Base-by-base conservation (phyloP, 2,888 invertebrate genomes). In the Eupeodes luniger region DNA sequence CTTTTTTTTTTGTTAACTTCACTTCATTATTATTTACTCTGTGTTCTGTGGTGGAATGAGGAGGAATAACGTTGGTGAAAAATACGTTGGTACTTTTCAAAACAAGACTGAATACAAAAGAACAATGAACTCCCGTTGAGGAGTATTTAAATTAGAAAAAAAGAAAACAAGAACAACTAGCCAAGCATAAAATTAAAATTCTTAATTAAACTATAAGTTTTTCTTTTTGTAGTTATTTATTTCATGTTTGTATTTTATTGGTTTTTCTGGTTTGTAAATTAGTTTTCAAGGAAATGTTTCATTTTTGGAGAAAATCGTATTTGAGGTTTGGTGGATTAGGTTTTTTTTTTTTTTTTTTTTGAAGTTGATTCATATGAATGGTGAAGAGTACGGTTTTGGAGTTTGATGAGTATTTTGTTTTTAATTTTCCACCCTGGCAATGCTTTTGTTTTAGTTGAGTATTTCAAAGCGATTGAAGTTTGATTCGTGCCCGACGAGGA, bases 141-240 rank as follows among this genome's bases (percentile, higher is more conserved):
- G 66, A 49, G 62, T 59, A 74, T 67, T 72, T 12, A 79, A 74
- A 70, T 75, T 66, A 69, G 16, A 62, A 85, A 19, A 53, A 19
- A 57, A 11, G 3, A 57, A 57, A 49, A 66, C 7, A 27, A 49
- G 47, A 64, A 66, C n/a, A 81, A 75, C 80, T 67, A 89, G 27
- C 87, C 59, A 76, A 80, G 90, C 89, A 82, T 90, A 81, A 90
- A 90, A 90, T 89, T 90, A 79, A 89, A 90, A 87, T 85, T 89
- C 85, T 90, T 78, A 89, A 89, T 89, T 89, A 89, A 86, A 86
- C 80, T 87, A 81, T 67, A 81, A 87, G 72, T 89, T 90, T 12
- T 51, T 19, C 0, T 36, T 34, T 19, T 44, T 51, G 6, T 19
- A 12, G 16, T 19, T 9, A 62, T 83, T 47, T 55, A 47, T 80